Conservation (phyloP, 1,140 invertebrate genomes). For the Caenorhabditis briggsae region DNA sequence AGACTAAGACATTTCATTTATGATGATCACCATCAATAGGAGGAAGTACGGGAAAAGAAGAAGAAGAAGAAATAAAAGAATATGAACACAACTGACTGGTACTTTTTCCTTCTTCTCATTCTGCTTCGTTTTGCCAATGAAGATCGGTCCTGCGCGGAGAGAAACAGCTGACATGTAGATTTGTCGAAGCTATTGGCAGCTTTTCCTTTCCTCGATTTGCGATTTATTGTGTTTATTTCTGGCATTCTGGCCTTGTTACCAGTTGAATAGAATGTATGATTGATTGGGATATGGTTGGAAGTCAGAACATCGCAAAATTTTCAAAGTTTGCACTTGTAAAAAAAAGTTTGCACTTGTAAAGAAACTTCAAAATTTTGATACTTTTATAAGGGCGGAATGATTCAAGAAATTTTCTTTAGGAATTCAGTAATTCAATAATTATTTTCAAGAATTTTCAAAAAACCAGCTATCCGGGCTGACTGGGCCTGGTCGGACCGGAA, state of each 20-base stretch:
- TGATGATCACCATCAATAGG: constrained; percentile 8
- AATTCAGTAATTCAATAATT: too few species aligned
- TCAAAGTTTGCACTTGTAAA: too few species aligned
- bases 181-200: constrained; percentile 51
- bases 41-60: constrained; percentile 31
- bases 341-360: too few species aligned
- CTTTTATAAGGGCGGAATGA: too few species aligned
- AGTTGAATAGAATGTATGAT: constrained; percentile 5
- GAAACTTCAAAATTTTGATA: too few species aligned
- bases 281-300: not conserved
- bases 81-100: constrained; percentile 30
- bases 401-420: too few species aligned
- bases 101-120: not conserved
- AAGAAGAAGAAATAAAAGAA: constrained; percentile 23
- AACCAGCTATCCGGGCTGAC: too few species aligned
- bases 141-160: not conserved
- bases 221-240: not conserved
- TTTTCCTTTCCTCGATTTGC: not conserved
- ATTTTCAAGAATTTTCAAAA: too few species aligned
- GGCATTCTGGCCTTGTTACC: not conserved
- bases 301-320: too few species aligned
- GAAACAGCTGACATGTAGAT: constrained; percentile 43
- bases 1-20: constrained; percentile 20
- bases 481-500: too few species aligned
- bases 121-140: constrained; percentile 30